Conservation (phyloP, 2,797 vertebrate genomes). For the Chelon auratus region DNA sequence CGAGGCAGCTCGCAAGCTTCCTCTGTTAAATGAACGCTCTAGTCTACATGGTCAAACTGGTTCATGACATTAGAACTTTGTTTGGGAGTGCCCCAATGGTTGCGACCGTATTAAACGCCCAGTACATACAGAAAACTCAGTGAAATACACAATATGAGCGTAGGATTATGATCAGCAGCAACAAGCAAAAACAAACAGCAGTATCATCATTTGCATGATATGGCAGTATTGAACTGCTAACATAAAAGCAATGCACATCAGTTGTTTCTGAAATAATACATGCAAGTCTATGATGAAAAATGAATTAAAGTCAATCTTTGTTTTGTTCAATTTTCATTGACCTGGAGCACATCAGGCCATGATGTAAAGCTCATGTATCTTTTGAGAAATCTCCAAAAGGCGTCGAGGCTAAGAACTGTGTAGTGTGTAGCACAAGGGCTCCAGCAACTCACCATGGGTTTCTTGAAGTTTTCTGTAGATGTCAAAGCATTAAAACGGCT, state of each 20-base stretch:
- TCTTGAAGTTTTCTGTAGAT: background rate
- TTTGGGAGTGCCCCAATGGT: no score
- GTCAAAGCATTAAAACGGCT: slow-evolving; percentile 15
- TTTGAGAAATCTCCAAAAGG: no score
- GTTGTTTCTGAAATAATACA: background rate
- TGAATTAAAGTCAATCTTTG: background rate
- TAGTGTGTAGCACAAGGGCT: background rate
- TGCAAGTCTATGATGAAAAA: background rate
- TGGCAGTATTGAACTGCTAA: background rate
- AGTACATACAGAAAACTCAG: no score
- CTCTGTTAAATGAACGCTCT: background rate
- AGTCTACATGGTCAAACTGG: background rate
- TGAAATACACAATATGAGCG: background rate
- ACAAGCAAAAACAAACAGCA: background rate
- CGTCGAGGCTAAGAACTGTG: background rate
- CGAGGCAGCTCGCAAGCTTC: background rate
- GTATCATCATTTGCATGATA: background rate
- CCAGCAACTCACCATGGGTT: slow-evolving; percentile 56
- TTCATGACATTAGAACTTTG: no score
- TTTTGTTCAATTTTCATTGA: background rate
- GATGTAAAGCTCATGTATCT: background rate
- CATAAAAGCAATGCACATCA: background rate
- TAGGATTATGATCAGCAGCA: background rate
- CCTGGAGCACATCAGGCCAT: background rate
- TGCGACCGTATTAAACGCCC: background rate